Conservation (phyloP, 2,888 invertebrate genomes). For the Cerastis rubricosa region DNA sequence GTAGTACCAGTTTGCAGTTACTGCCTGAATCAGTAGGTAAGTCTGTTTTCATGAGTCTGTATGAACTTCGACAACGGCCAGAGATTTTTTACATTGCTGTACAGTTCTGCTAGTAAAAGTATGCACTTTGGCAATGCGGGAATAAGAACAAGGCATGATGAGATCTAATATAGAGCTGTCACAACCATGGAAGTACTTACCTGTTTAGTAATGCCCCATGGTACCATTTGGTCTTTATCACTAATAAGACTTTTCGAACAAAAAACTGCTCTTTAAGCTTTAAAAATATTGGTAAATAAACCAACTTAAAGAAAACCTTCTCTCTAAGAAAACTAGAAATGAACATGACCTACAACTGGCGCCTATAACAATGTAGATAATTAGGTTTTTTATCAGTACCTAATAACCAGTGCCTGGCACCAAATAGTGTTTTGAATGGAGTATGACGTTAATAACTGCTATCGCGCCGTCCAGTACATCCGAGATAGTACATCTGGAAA, state of each 20-base stretch:
- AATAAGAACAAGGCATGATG: neutral
- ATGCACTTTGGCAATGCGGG: neutral
- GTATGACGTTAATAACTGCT: constrained; percentile 39
- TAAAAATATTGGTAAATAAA: neutral
- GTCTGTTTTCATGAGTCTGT: neutral
- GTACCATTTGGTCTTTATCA: neutral
- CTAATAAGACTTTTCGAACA: neutral
- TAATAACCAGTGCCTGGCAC: constrained; percentile 4
- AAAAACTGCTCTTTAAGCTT: neutral
- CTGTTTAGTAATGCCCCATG: neutral
- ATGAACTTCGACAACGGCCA: neutral
- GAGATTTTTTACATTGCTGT: neutral
- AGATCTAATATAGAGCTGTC: neutral
- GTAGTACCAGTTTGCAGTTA: neutral
- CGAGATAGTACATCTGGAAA: constrained; percentile 51
- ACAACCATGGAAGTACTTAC: neutral
- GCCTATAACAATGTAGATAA: too few species aligned
- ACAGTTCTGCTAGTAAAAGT: neutral
- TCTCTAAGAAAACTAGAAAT: neutral
- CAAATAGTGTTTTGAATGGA: constrained; percentile 17
- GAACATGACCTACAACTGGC: neutral
- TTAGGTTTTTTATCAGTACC: neutral
- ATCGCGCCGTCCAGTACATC: constrained; percentile 28
- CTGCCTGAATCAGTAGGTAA: neutral
- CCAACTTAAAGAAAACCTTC: neutral